Evolutionary conservation across 2,888 invertebrate species (phyloP).

Genomic region (Zelleria hepariella): DNA sequence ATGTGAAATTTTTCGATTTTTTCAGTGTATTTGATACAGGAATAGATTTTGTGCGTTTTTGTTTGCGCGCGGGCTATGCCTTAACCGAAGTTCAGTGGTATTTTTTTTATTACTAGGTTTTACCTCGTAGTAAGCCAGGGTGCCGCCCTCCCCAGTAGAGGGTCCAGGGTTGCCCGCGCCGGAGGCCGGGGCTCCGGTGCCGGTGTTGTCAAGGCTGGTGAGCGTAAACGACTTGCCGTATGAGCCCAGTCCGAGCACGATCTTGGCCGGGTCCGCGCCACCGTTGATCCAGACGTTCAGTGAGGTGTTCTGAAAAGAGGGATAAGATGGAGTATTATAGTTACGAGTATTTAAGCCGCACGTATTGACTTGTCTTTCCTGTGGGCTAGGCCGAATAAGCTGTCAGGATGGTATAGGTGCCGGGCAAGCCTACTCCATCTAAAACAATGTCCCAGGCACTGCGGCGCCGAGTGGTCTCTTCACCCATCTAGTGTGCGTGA

Average conservation of each 20-base stretch:
- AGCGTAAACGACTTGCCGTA: slow-evolving; percentile 76
- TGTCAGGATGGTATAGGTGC: too few species aligned
- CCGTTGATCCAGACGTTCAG: slow-evolving; percentile 59
- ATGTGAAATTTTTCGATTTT: too few species aligned
- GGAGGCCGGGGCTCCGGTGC: slow-evolving; percentile 59
- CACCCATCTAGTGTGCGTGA: too few species aligned
- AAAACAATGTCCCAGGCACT: too few species aligned
- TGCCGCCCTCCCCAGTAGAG: slow-evolving; percentile 5
- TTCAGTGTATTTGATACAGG: neutral
- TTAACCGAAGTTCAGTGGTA: too few species aligned
- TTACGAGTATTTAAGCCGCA: too few species aligned
- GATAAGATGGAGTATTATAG: too few species aligned
- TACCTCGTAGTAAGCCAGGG: slow-evolving; percentile 9
- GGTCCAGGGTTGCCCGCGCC: slow-evolving; percentile 62
- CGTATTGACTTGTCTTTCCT: too few species aligned
- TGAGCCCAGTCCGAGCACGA: slow-evolving; percentile 73
- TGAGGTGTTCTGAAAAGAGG: slow-evolving; percentile 38
- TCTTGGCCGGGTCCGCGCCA: slow-evolving; percentile 69
- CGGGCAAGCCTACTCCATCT: too few species aligned
- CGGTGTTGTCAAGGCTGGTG: slow-evolving; percentile 34
- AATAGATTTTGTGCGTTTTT: neutral
- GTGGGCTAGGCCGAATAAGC: too few species aligned
- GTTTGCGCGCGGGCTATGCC: too few species aligned
- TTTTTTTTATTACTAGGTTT: neutral
- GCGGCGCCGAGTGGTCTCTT: too few species aligned